A percentile compares a stretch with the other conserved stretches of the same genome.
Conservation (phyloP, 2,888 invertebrate genomes). For the Sarcophaga carnaria region DNA sequence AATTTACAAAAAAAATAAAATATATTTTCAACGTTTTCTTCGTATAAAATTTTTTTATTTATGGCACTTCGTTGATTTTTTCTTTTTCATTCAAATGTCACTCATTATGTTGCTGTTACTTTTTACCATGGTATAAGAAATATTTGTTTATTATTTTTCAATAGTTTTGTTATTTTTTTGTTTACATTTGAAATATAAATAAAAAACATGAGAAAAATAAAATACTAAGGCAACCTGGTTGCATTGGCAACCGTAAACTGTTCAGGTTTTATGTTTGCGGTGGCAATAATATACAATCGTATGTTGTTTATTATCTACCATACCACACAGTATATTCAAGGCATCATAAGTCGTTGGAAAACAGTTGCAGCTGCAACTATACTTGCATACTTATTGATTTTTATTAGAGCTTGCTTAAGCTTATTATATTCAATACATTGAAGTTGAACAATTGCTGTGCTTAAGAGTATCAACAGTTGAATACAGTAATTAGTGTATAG, state of each 20-base stretch:
- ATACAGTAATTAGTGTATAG: too few species aligned
- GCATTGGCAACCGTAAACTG: constrained; percentile 48
- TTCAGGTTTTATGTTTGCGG: constrained; percentile 7
- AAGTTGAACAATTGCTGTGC: too few species aligned
- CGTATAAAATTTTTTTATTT: background rate
- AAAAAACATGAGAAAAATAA: background rate
- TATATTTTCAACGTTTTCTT: constrained; percentile 22
- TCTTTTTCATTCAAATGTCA: constrained; percentile 40
- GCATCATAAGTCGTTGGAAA: constrained; percentile 30
- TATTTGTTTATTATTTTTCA: constrained; percentile 1
- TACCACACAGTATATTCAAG: constrained; percentile 3
- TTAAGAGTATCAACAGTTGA: too few species aligned
- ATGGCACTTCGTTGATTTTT: constrained; percentile 44
- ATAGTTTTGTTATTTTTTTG: background rate
- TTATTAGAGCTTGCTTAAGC: background rate
- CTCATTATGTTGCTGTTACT: background rate
- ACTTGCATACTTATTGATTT: background rate
- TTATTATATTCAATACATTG: too few species aligned
- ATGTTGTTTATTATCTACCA: background rate
- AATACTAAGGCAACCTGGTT: constrained; percentile 53
- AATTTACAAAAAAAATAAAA: background rate
- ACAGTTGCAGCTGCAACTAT: constrained; percentile 27
- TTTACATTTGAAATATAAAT: constrained; percentile 39
- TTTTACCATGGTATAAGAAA: too few species aligned
- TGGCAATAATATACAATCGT: too few species aligned